Conservation (phyloP, 2,888 invertebrate genomes). For the Clepsis dumicolana region DNA sequence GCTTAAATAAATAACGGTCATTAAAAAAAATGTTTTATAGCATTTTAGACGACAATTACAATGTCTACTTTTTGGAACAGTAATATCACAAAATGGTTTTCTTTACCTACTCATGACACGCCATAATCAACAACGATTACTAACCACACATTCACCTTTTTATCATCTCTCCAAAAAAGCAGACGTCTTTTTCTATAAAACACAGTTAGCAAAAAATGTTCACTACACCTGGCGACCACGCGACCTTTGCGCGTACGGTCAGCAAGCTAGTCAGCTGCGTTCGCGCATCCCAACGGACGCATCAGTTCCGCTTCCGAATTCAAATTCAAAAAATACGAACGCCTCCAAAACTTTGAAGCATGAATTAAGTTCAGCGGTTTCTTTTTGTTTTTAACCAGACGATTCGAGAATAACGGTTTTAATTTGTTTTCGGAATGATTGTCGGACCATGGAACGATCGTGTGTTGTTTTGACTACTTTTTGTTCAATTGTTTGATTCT, state of each 20-base stretch:
- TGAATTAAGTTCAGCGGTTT: background rate
- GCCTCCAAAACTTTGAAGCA: no score
- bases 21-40: no score
- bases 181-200: conserved; percentile 24
- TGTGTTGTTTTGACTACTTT: background rate
- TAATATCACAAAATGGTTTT: background rate
- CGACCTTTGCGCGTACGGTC: conserved; percentile 51
- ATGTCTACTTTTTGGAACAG: no score
- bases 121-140: background rate
- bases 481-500: conserved; percentile 16
- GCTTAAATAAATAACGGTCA: no score
- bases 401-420: background rate
- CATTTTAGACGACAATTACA: no score
- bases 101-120: background rate
- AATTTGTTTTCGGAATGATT: conserved; percentile 12
- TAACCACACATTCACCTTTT: background rate
- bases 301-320: conserved; percentile 48
- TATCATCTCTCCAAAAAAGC: conserved; percentile 32
- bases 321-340: conserved; percentile 33
- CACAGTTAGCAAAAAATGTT: conserved; percentile 56
- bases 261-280: conserved; percentile 57
- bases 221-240: conserved; percentile 54
- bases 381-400: conserved; percentile 7
- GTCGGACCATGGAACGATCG: background rate
- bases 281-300: conserved; percentile 50